Base-by-base conservation (phyloP, 2,888 invertebrate species). In the Timema cristinae region DNA sequence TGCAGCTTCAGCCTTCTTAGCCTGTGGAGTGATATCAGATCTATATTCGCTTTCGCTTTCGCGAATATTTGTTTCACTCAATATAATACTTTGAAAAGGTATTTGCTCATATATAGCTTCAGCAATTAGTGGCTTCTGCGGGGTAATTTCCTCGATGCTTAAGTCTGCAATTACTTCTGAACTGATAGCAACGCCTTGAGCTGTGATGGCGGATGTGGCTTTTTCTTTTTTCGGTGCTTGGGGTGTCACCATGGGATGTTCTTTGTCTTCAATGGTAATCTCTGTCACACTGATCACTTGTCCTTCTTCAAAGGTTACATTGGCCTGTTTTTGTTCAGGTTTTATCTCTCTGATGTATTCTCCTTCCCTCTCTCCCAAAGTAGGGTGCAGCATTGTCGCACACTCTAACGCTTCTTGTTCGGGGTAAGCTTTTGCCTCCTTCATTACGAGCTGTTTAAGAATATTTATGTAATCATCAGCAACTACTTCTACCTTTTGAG, bases 221-320 rank as follows among this genome's bases (percentile, higher is more conserved):
- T 81, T 85, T 51, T 81, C 83, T 71, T 81, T 78, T 74, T 83
- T 79, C n/a, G 84, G 83, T 71, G 77, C 77, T 77, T 82, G 79
- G 61, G 80, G 77, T 75, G 81, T 78, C 50, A 79, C 81, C 48
- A 87, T 81, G 71, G 78, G 82, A 80, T 82, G 81, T 84, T 88
- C 88, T 73, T 80, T 81, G 68, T 83, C 83, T 71, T 81, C 80
- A 5, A 80, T 75, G 71, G 81, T 79, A 0, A 82, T 81, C 77
- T 83, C 79, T 7, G 85, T 88, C 13, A 91, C 82, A 78, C 85
- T 86, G 66, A 92, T 76, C 76, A 88, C 80, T 82, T 89, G 85
- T 78, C 82, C 86, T 84, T 84, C 86, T 79, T 82, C 85, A 80
- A 85, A 87, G 50, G 78, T 84, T 50, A 86, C 78, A 70, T 84